phyloP scores from a whole-genome alignment of 2,888 invertebrate species.

The Hirtodrosophila duncani region DNA sequence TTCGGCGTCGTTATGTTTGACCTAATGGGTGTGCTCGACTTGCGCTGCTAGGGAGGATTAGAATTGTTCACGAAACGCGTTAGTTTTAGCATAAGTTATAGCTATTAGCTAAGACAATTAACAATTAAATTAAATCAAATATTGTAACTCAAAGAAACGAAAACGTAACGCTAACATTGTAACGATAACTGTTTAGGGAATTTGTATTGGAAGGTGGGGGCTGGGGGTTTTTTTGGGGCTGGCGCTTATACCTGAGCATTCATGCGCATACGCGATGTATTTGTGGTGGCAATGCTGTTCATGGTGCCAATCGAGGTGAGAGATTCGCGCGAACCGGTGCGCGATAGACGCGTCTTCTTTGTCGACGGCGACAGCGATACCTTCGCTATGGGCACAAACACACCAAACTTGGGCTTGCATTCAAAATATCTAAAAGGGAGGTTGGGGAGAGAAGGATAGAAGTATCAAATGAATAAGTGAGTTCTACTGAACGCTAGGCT shows the following conservation, averaged over 20 bases:
- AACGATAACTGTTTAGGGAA: slow-evolving; percentile 21
- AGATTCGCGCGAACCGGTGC: slow-evolving; percentile 91
- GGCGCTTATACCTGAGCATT: slow-evolving; percentile 75
- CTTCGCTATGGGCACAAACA: slow-evolving; percentile 95
- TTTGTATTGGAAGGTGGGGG: not conserved
- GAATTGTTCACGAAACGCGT: slow-evolving; percentile 42
- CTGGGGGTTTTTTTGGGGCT: slow-evolving; percentile 3
- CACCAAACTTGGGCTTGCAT: slow-evolving; percentile 92
- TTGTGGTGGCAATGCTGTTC: slow-evolving; percentile 80
- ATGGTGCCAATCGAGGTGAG: slow-evolving; percentile 85
- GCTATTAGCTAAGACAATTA: slow-evolving; percentile 4
- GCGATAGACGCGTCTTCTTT: slow-evolving; percentile 83
- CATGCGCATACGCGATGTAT: slow-evolving; percentile 78
- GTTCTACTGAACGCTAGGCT: not conserved
- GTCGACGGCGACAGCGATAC: slow-evolving; percentile 91
- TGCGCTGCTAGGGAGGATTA: slow-evolving; percentile 68
- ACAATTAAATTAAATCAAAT: slow-evolving; percentile 13
- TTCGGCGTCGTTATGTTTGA: slow-evolving; percentile 72
- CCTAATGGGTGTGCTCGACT: slow-evolving; percentile 72
- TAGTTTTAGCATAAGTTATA: slow-evolving; percentile 35
- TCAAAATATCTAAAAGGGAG: slow-evolving; percentile 90
- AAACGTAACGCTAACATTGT: slow-evolving; percentile 19
- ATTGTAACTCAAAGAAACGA: slow-evolving; percentile 6
- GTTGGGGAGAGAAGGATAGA: slow-evolving; percentile 9
- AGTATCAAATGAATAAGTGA: not conserved